phyloP scores from a whole-genome alignment of 2,113 vertebrate species.

The Melanerpes formicivorus region DNA sequence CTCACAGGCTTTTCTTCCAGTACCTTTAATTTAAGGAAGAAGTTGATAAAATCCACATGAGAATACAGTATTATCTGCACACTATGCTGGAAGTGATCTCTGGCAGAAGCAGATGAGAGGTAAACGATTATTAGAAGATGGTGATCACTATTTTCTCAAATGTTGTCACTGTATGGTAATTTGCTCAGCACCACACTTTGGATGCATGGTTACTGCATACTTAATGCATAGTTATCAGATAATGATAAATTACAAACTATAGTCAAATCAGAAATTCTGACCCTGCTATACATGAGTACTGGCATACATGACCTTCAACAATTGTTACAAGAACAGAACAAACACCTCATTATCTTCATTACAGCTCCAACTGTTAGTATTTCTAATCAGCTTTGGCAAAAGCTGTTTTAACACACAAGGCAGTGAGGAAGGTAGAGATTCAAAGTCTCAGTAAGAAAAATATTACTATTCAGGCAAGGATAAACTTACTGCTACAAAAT shows the following conservation, averaged over 20 bases:
- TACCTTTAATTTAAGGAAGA: neutral
- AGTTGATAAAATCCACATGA: neutral
- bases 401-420: neutral
- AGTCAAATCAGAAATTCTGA: neutral
- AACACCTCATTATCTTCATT: constrained; percentile 7
- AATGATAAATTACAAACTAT: neutral
- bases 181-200: neutral
- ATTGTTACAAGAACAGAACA: neutral
- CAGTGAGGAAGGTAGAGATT: neutral
- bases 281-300: neutral
- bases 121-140: neutral
- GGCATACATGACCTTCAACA: neutral
- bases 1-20: neutral
- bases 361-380: neutral
- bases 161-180: neutral
- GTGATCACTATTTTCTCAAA: neutral
- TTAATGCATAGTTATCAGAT: neutral
- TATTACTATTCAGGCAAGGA: neutral
- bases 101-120: neutral
- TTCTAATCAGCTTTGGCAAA: constrained; percentile 5
- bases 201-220: neutral
- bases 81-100: neutral
- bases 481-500: constrained; percentile 1
- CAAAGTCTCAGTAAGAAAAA: constrained; percentile 17
- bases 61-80: neutral